Evolutionary conservation across 2,113 vertebrate species (phyloP).

Genomic region (Anas platyrhynchos): DNA sequence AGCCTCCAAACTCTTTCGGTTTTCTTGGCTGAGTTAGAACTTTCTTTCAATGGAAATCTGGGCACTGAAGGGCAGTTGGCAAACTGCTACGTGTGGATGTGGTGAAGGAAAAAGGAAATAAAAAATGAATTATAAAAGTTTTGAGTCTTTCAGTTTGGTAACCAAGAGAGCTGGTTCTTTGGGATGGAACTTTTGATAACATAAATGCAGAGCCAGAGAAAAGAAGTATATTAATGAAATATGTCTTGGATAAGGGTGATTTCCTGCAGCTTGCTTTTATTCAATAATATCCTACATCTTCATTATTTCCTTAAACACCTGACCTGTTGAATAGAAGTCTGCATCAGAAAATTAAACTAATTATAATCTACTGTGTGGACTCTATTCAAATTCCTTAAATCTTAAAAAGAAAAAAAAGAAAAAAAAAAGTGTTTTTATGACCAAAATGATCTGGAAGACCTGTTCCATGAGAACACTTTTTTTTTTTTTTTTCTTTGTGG

Average conservation of each 20-base stretch:
- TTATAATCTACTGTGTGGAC: background rate
- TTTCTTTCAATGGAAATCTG: constrained; percentile 5
- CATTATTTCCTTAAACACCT: background rate
- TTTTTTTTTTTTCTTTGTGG: background rate
- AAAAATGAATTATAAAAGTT: background rate
- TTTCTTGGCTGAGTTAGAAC: constrained; percentile 17
- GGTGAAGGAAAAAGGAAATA: background rate
- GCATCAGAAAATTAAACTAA: background rate
- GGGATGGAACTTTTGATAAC: background rate
- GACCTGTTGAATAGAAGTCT: background rate
- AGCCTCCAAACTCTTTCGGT: background rate
- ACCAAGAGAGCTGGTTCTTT: background rate
- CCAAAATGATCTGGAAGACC: background rate
- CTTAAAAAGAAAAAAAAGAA: background rate
- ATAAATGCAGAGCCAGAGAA: background rate
- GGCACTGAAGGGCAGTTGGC: background rate
- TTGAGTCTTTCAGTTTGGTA: background rate
- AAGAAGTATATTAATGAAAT: background rate
- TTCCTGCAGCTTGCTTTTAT: background rate
- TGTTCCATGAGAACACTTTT: background rate
- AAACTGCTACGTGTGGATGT: background rate
- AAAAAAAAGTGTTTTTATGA: background rate
- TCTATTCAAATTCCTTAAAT: background rate
- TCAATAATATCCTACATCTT: background rate
- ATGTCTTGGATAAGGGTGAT: background rate